Base-by-base conservation (phyloP, 2,113 vertebrate species). In the Dendrocopos noguchii region DNA sequence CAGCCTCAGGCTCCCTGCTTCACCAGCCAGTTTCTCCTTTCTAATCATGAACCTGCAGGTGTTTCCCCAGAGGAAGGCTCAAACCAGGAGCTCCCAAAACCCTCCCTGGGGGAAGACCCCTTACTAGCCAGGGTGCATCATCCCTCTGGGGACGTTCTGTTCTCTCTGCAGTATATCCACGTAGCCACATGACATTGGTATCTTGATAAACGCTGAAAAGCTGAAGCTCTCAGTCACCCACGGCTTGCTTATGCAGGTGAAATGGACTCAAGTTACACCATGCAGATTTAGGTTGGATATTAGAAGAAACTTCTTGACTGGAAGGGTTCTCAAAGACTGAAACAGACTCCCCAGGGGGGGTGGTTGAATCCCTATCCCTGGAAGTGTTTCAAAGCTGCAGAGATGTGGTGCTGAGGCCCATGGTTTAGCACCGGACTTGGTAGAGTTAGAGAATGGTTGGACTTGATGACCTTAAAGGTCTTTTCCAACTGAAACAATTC, bases 121-220 rank as follows among this genome's bases (percentile, higher is more conserved):
- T 29, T 44, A 24, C 8, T 61, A 72, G 56, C 31, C 53, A 56
- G 47, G 12, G 13, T 42, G 5, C 33, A 29, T 42, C 44, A 8
- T 29, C 44, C 31, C 31, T 75, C 14, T 7, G 0, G 19, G 19
- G 22, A 24, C 1, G 0, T 52, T 81, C 34, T 60, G 14, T 19
- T 80, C 33, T 39, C 47, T 31, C 71, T 61, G n/a, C 16, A 75
- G n/a, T 7, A 0, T 9, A 46, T 33, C 39, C 27, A 39, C 53
- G 47, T 7, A 60, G 25, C 25, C n/a, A 24, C 33, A 53, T 76
- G 13, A 44, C 29, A 15, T 15, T 4, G 21, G 12, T 66, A 3
- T 9, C 19, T 60, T 52, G 53, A 53, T 22, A 87, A 91, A 55
- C 5, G 5, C 27, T 5, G 4, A 65, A 72, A 76, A 80, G 22